A percentile compares a stretch with the other conserved stretches of the same genome.
Conservation (phyloP, 2,113 vertebrate genomes). For the Loxodonta africana region DNA sequence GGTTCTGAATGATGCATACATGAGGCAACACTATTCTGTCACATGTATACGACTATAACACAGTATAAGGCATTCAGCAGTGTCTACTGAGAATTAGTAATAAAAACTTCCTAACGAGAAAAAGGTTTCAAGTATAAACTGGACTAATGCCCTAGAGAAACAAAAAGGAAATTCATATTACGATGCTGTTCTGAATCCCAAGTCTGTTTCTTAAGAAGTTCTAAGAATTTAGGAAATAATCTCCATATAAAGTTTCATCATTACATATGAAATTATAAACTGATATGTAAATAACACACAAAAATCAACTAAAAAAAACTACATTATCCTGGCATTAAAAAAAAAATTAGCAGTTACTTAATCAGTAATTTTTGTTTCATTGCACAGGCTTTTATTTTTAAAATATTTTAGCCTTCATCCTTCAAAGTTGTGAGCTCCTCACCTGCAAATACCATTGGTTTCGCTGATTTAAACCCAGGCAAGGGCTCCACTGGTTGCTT, state of each 20-base stretch:
- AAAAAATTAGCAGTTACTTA: not conserved
- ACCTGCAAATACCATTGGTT: conserved; percentile 99
- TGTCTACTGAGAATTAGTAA: not conserved
- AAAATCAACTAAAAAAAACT: not conserved
- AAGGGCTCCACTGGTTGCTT: conserved; percentile 95
- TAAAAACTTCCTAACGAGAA: conserved; percentile 20
- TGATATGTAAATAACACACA: not conserved
- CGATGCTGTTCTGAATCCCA: not conserved
- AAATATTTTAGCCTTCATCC: conserved; percentile 52
- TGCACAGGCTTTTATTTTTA: conserved; percentile 26
- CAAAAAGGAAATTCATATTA: conserved; percentile 16
- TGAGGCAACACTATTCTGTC: not conserved
- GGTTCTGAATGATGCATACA: not conserved
- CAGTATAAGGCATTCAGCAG: not conserved
- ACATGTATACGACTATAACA: not conserved
- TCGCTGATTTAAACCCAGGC: conserved; percentile 97
- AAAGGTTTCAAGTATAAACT: conserved; percentile 42
- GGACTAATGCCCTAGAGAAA: not conserved
- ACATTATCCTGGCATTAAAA: not conserved
- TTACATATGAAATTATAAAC: conserved; percentile 34
- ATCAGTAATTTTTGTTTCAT: conserved; percentile 3
- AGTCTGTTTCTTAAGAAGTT: not conserved
- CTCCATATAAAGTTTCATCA: not conserved
- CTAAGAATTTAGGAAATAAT: conserved; percentile 11
- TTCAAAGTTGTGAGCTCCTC: conserved; percentile 82